These are phyloP conservation scores for Pyrochroa serraticornis DNA, from an alignment of 2,888 invertebrate species.

Conservation along the genomic window DNA sequence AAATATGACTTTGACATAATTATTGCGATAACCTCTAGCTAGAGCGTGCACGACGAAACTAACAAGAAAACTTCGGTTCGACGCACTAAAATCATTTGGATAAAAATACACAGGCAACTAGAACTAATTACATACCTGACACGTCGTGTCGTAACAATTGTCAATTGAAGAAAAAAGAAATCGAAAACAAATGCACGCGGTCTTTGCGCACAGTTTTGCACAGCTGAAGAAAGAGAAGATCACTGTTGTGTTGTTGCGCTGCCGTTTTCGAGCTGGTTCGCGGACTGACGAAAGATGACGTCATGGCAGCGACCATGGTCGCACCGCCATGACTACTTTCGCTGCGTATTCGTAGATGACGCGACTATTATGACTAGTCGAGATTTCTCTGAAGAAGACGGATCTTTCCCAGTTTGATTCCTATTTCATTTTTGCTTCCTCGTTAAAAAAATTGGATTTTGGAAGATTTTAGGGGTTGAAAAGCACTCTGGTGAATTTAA, in stretches of 20 bases:
- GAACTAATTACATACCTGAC: neutral
- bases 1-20: conserved; percentile 25
- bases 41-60: neutral
- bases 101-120: neutral
- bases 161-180: neutral
- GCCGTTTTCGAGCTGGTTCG: conserved; percentile 11
- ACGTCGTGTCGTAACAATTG: neutral
- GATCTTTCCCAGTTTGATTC: too few species aligned
- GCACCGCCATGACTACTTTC: conserved; percentile 7
- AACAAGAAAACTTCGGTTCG: neutral
- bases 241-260: neutral
- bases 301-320: conserved; percentile 13
- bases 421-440: too few species aligned
- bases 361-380: too few species aligned
- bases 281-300: conserved; percentile 12
- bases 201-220: too few species aligned
- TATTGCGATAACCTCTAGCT: conserved; percentile 22
- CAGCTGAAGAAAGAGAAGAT: too few species aligned
- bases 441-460: too few species aligned
- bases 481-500: too few species aligned
- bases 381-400: too few species aligned
- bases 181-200: conserved; percentile 7
- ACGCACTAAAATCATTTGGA: neutral
- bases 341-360: conserved; percentile 2
- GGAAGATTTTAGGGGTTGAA: too few species aligned